Evolutionary conservation across 1,140 invertebrate genomes (phyloP).

Genomic region (Drosophila yakuba): DNA sequence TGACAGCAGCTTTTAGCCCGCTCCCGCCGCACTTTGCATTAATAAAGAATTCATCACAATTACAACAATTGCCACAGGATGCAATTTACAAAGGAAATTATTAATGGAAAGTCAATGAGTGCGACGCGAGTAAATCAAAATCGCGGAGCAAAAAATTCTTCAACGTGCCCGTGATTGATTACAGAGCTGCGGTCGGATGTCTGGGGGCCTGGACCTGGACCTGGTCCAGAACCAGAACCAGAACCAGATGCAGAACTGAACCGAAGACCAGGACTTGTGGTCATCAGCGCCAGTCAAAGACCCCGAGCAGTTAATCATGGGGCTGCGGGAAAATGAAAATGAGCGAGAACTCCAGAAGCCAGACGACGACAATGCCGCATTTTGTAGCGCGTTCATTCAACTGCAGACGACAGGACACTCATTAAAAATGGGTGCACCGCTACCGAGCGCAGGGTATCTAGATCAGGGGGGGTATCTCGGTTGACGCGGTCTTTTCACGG

Average conservation of each 20-base stretch:
- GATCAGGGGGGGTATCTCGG: conserved; percentile 19
- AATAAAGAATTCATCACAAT: conserved; percentile 82
- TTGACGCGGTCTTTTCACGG: conserved; percentile 72
- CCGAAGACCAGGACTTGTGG: conserved; percentile 20
- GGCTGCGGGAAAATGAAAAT: conserved; percentile 62
- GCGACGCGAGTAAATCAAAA: conserved; percentile 47
- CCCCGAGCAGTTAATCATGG: conserved; percentile 75
- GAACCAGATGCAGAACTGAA: neutral
- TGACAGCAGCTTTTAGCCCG: conserved; percentile 44
- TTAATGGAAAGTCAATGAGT: conserved; percentile 83
- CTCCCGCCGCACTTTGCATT: conserved; percentile 42
- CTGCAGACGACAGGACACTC: conserved; percentile 82
- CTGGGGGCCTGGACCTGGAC: neutral
- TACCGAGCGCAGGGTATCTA: conserved; percentile 35
- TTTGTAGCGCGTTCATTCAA: conserved; percentile 77
- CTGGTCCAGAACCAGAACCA: neutral
- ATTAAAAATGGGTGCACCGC: conserved; percentile 79
- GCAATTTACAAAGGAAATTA: conserved; percentile 81
- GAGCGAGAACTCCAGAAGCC: conserved; percentile 67
- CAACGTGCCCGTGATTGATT: conserved; percentile 78
- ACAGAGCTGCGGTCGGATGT: conserved; percentile 23
- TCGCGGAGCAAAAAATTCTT: conserved; percentile 61
- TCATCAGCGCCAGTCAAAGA: conserved; percentile 78
- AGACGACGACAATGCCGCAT: conserved; percentile 49
- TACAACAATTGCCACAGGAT: conserved; percentile 82